Conservation (phyloP, 2,888 invertebrate species). For the Polietes domitor region DNA sequence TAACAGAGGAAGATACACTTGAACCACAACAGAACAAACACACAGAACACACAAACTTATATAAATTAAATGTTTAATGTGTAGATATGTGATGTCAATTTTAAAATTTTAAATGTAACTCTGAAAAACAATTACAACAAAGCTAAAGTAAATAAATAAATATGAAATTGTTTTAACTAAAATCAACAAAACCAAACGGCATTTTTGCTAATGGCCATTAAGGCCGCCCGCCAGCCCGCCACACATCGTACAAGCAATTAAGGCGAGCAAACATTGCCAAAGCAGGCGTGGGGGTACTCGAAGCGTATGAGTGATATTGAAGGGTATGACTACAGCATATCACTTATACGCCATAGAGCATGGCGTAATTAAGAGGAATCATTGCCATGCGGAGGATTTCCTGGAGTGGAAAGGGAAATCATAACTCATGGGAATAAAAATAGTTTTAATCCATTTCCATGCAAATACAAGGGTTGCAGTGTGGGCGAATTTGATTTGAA, state of each 20-base stretch:
- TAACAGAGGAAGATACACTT: constrained; percentile 22
- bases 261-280: background rate
- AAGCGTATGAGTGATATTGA: background rate
- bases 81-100: constrained; percentile 68
- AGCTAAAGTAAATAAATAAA: constrained; percentile 47
- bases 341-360: background rate
- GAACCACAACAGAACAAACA: constrained; percentile 36
- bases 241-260: background rate
- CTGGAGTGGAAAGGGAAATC: no score
- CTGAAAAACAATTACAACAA: constrained; percentile 45
- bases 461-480: no score
- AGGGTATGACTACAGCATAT: background rate
- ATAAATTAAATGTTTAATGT: constrained; percentile 64
- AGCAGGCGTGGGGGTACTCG: background rate
- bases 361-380: background rate
- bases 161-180: constrained; percentile 60
- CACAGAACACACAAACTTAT: constrained; percentile 36
- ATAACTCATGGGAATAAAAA: no score
- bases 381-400: no score
- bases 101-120: constrained; percentile 67
- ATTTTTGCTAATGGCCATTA: background rate
- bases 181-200: constrained; percentile 35
- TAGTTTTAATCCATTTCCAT: no score
- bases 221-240: background rate
- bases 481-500: no score